phyloP scores from a whole-genome alignment of 2,888 invertebrate genomes.

The Lottia scabra region DNA sequence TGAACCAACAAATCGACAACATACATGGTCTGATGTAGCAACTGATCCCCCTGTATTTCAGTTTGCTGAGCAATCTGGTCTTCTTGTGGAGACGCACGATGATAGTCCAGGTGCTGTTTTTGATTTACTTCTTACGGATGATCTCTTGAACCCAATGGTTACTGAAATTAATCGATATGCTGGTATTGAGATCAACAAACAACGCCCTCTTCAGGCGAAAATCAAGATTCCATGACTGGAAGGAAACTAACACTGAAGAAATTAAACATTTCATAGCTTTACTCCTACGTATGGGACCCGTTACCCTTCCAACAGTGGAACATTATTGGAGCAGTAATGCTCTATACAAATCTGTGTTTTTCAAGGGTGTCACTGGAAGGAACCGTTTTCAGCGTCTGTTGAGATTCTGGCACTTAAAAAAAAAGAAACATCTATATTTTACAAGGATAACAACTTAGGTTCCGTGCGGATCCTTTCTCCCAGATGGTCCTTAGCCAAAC shows the following conservation, averaged over 20 bases:
- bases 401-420: conserved; percentile 6
- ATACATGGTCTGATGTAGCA: not conserved
- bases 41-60: not conserved
- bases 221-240: not conserved
- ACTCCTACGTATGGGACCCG: conserved; percentile 4
- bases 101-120: not conserved
- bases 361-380: not conserved
- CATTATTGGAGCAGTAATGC: not conserved
- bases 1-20: not conserved
- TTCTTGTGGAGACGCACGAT: not conserved
- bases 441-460: too few relatives aligned
- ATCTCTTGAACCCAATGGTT: too few relatives aligned
- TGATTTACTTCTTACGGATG: not conserved
- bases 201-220: not conserved
- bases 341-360: not conserved
- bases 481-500: too few relatives aligned
- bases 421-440: too few relatives aligned
- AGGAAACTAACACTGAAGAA: not conserved
- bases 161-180: too few relatives aligned
- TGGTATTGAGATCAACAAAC: too few relatives aligned
- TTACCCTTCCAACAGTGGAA: not conserved
- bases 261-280: not conserved
- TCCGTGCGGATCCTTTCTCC: too few relatives aligned
- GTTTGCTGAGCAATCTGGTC: not conserved
- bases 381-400: not conserved